Conservation (phyloP, 2,888 invertebrate species). For the Drepanosiphum platanoidis region DNA sequence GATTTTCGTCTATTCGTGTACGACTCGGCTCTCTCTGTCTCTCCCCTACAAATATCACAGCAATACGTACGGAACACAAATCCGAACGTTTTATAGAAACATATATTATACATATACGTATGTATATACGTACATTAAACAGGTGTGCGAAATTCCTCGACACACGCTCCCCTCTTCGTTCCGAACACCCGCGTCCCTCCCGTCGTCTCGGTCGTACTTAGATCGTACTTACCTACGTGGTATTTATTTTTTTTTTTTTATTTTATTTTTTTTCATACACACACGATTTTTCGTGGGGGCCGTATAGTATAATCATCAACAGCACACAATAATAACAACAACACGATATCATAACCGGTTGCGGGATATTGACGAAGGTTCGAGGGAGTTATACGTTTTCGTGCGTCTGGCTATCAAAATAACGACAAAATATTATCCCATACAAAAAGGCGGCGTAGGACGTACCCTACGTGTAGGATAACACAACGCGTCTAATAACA, state of each 20-base stretch:
- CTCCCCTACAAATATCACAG: no score
- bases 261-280: background rate
- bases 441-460: background rate
- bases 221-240: background rate
- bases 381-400: no score
- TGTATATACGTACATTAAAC: no score
- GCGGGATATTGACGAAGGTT: background rate
- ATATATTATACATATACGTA: no score
- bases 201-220: background rate
- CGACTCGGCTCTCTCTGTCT: no score
- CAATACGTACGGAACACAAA: no score
- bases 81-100: no score
- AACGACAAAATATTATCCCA: slow-evolving; percentile 13
- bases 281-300: background rate
- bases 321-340: background rate
- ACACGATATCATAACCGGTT: slow-evolving; percentile 19
- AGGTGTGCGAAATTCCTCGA: background rate
- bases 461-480: background rate
- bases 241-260: background rate
- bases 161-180: no score
- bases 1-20: no score
- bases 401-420: background rate
- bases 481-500: slow-evolving; percentile 9
- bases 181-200: background rate
- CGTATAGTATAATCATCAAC: background rate